A percentile compares a stretch with the other conserved stretches of the same genome.
These are phyloP conservation scores for Ferrisia virgata DNA, from an alignment of 2,888 invertebrate species.

Conservation along the genomic window DNA sequence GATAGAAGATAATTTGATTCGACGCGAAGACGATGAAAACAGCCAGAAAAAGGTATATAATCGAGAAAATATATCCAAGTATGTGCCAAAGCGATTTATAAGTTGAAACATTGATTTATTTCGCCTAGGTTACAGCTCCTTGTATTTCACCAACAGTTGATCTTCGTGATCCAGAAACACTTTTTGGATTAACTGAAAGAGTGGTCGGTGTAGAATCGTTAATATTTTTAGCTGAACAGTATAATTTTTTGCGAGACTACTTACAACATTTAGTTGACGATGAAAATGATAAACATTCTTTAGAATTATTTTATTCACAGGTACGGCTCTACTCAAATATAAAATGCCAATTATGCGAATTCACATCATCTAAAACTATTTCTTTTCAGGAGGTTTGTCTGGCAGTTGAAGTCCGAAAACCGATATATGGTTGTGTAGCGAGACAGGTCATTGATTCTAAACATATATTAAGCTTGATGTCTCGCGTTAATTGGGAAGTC, in stretches of 20 bases:
- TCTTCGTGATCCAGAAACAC: conserved; percentile 65
- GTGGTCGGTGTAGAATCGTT: conserved; percentile 91
- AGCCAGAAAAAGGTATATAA: not conserved
- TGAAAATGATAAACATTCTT: conserved; percentile 63
- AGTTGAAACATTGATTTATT: not conserved
- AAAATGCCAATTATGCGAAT: not conserved
- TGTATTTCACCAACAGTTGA: conserved; percentile 65
- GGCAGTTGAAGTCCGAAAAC: conserved; percentile 72
- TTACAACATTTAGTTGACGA: conserved; percentile 72
- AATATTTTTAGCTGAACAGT: conserved; percentile 83
- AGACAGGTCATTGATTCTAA: conserved; percentile 75
- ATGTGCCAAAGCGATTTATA: too few species aligned
- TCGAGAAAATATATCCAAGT: not conserved
- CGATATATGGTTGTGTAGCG: conserved; percentile 83
- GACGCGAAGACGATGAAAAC: conserved; percentile 26
- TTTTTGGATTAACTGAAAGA: conserved; percentile 80
- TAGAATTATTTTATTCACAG: conserved; percentile 67
- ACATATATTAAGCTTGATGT: conserved; percentile 77
- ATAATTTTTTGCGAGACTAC: conserved; percentile 77
- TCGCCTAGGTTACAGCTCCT: conserved; percentile 57
- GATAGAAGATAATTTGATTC: conserved; percentile 67
- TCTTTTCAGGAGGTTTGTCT: conserved; percentile 65
- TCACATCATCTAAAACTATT: not conserved
- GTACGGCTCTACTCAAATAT: conserved; percentile 48
- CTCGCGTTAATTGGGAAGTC: conserved; percentile 90